Percentiles rank a stretch among this genome's conserved stretches.
phyloP scores from a whole-genome alignment of 2,888 invertebrate genomes.

The Hoplodrina ambigua region DNA sequence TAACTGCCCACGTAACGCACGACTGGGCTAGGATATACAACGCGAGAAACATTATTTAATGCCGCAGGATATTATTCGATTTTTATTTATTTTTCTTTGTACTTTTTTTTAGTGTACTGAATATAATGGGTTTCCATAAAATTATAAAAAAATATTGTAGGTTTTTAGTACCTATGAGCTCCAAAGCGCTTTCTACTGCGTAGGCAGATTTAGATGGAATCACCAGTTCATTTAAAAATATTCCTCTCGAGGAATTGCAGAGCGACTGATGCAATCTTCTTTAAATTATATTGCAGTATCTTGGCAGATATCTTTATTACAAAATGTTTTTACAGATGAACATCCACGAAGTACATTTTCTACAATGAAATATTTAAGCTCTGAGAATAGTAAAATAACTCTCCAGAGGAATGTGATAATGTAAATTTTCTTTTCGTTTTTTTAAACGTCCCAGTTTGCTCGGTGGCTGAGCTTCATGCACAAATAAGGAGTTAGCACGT shows the following conservation, averaged over 20 bases:
- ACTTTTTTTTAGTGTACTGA: slow-evolving; percentile 4
- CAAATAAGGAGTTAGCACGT: slow-evolving; percentile 78
- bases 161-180: neutral
- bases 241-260: slow-evolving; percentile 19
- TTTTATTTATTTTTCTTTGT: slow-evolving; percentile 44
- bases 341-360: slow-evolving; percentile 51
- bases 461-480: slow-evolving; percentile 70
- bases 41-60: slow-evolving; percentile 63
- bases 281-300: slow-evolving; percentile 46
- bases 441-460: slow-evolving; percentile 73
- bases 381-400: slow-evolving; percentile 68
- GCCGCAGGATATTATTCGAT: slow-evolving; percentile 51
- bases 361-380: slow-evolving; percentile 66
- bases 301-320: slow-evolving; percentile 40
- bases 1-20: slow-evolving; percentile 57
- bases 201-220: slow-evolving; percentile 16
- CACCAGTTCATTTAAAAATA: slow-evolving; percentile 4
- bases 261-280: slow-evolving; percentile 37
- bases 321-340: slow-evolving; percentile 53
- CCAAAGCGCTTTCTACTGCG: neutral
- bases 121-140: neutral
- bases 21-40: slow-evolving; percentile 60
- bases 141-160: neutral
- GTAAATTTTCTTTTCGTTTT: slow-evolving; percentile 73
- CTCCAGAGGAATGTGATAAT: slow-evolving; percentile 76